Conservation (phyloP, 2,113 vertebrate species). For the Passerina amoena region DNA sequence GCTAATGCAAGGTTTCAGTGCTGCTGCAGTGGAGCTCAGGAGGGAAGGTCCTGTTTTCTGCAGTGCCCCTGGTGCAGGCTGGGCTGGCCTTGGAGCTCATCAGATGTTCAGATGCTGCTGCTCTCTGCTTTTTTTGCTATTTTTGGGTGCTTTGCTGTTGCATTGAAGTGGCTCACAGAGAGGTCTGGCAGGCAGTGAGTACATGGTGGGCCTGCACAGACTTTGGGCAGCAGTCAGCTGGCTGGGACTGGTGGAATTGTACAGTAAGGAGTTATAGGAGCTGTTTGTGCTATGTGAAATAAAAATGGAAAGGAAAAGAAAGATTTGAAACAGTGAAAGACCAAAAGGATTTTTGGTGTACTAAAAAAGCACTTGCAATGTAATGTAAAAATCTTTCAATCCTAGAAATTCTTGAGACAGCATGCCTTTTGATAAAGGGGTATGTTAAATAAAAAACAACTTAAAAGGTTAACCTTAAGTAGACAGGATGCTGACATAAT, state of each 20-base stretch:
- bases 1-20: neutral
- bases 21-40: neutral
- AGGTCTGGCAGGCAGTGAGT: neutral
- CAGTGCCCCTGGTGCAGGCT: neutral
- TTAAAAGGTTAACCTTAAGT: neutral
- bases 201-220: neutral
- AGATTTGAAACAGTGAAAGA: neutral
- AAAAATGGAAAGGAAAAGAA: neutral
- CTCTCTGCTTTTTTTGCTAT: neutral
- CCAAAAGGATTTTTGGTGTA: neutral
- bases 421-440: neutral
- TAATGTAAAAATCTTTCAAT: neutral
- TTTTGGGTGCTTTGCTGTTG: constrained; percentile 23
- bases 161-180: neutral
- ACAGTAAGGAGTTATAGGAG: neutral
- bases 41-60: neutral
- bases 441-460: neutral
- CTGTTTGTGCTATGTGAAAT: neutral
- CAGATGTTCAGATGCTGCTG: neutral
- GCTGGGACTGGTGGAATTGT: neutral
- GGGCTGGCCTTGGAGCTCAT: constrained; percentile 7
- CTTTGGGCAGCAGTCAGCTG: neutral
- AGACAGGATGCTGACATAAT: neutral
- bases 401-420: neutral
- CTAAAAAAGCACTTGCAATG: neutral